Evolutionary conservation across 2,888 invertebrate species (phyloP).

Genomic region (Drosophila prostipennis): DNA sequence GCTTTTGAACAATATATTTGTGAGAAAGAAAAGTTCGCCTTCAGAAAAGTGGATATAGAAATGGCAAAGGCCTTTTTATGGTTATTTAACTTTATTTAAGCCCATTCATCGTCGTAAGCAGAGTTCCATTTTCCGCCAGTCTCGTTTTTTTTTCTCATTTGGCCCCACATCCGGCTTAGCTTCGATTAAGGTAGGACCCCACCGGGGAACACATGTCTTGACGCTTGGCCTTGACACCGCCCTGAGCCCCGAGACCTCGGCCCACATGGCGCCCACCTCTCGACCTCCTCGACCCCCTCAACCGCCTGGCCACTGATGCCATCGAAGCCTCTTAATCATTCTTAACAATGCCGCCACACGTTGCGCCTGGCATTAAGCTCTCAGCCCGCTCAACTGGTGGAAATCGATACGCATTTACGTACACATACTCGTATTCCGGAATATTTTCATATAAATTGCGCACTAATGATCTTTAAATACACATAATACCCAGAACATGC

Average conservation of each 20-base stretch:
- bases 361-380: conserved; percentile 53
- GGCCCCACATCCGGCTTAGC: conserved; percentile 43
- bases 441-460: conserved; percentile 57
- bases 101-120: conserved; percentile 29
- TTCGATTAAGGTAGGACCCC: conserved; percentile 56
- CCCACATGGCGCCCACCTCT: conserved; percentile 18
- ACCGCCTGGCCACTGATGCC: conserved; percentile 38
- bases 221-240: conserved; percentile 65
- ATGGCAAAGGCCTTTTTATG: background rate
- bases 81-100: conserved; percentile 17
- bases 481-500: conserved; percentile 52
- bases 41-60: background rate
- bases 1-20: background rate
- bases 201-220: conserved; percentile 39
- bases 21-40: background rate
- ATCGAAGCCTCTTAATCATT: conserved; percentile 73
- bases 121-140: conserved; percentile 14
- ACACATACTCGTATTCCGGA: conserved; percentile 29
- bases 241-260: conserved; percentile 10
- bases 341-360: conserved; percentile 68
- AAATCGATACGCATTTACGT: conserved; percentile 60
- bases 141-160: conserved; percentile 6
- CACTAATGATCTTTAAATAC: conserved; percentile 79
- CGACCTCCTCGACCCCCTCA: conserved; percentile 10
- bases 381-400: conserved; percentile 71